These are phyloP conservation scores for Porites evermanni DNA, from an alignment of 92 coral and sea anemone species.

Conservation along the genomic window DNA sequence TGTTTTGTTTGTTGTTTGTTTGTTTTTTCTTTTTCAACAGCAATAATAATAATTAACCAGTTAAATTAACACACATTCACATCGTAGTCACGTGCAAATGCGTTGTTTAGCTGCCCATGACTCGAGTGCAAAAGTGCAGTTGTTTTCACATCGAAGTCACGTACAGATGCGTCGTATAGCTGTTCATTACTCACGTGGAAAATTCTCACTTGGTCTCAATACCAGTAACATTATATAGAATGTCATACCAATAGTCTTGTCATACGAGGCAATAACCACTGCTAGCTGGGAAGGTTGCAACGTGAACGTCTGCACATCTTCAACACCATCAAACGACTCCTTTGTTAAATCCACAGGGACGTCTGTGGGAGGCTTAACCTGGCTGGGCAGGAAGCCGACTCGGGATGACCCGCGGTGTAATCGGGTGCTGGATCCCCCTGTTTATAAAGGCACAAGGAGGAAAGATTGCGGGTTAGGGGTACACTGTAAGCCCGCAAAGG, in stretches of 20 bases:
- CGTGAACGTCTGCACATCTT: constrained; percentile 81
- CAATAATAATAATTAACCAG: no score
- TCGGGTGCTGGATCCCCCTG: constrained; percentile 63
- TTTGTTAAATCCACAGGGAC: constrained; percentile 83
- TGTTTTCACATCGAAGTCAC: no score
- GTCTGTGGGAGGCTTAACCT: constrained; percentile 86
- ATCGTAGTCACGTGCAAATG: no score
- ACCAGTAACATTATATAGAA: no score
- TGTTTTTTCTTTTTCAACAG: no score
- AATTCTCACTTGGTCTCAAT: not conserved
- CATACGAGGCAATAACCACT: constrained; percentile 91
- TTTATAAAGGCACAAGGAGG: not conserved
- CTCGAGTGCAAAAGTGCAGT: no score
- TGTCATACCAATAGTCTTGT: constrained; percentile 91
- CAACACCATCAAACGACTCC: constrained; percentile 74
- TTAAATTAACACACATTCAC: no score
- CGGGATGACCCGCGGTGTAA: constrained; percentile 89
- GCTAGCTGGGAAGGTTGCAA: constrained; percentile 92
- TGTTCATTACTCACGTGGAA: not conserved
- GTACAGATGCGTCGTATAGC: no score
- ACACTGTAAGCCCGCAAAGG: not conserved
- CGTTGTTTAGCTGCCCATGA: no score
- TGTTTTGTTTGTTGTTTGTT: no score
- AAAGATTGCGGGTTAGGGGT: no score
- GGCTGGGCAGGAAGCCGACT: constrained; percentile 89